These are phyloP conservation scores for Scarus forsteni DNA, from an alignment of 2,797 vertebrate species.

Conservation along the genomic window DNA sequence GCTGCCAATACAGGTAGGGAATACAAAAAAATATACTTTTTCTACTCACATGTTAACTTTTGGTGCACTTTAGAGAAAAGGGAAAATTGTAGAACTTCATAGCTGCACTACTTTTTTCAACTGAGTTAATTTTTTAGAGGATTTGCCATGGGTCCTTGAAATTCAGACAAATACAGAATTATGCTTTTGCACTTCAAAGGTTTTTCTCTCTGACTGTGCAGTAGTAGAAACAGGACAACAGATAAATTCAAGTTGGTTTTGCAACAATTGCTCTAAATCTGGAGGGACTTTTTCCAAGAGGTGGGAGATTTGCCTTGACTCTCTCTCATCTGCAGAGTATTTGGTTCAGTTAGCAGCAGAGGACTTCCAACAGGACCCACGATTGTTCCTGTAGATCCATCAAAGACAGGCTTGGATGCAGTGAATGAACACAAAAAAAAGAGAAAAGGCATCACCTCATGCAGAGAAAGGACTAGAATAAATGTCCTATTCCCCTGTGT, in stretches of 20 bases:
- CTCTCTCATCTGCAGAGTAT: slow-evolving; percentile 11
- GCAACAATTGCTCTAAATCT: background rate
- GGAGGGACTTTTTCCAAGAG: background rate
- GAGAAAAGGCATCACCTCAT: slow-evolving; percentile 54
- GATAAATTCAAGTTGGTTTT: slow-evolving; percentile 9
- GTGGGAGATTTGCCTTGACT: slow-evolving; percentile 2
- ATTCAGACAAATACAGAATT: background rate
- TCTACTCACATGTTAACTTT: too few relatives aligned
- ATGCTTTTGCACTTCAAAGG: slow-evolving; percentile 1
- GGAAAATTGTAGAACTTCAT: background rate
- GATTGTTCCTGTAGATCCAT: slow-evolving; percentile 19
- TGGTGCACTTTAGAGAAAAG: background rate
- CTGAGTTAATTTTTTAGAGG: background rate
- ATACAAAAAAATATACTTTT: background rate
- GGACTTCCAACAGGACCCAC: slow-evolving; percentile 24
- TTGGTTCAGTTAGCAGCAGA: slow-evolving; percentile 23
- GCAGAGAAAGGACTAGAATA: slow-evolving; percentile 36
- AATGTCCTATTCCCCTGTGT: slow-evolving; percentile 57
- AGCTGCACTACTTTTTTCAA: background rate
- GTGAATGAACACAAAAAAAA: slow-evolving; percentile 43
- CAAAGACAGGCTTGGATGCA: slow-evolving; percentile 28
- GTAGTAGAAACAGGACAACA: background rate
- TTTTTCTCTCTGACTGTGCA: background rate
- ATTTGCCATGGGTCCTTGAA: background rate
- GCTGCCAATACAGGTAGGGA: too few relatives aligned